Base-by-base conservation (phyloP, 2,797 vertebrate genomes). In the Erethizon dorsatum region DNA sequence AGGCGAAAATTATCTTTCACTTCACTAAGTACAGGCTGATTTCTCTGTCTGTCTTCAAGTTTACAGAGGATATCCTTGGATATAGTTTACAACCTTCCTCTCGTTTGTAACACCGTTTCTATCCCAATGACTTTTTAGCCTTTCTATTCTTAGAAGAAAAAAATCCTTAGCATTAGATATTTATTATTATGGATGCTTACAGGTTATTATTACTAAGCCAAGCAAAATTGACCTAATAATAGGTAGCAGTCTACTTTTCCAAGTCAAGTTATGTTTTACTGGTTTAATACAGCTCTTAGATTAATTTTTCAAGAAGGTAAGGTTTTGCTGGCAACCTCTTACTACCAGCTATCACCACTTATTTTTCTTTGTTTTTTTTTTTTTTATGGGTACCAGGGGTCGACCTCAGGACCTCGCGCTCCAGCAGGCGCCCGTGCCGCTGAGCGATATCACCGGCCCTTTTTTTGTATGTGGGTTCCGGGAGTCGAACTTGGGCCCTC, bases 271-370 rank as follows among this genome's bases (percentile, higher is more conserved):
- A 87, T 65, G 15, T 50, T 22, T 94, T 90, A 73, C 82, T 56
- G 10, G 31, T 37, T 89, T 95, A 92, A 47, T 2, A 1, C 59
- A 37, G 88, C 31, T 90, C 33, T 96, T 97, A 94, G 88, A 93
- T 94, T 56, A 96, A 0, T 50, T 6, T 33, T 85, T 41, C 18
- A 91, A 63, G 73, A 97, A 31, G 56, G 37, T 71, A 88, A 96
- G 90, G 63, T 95, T 98, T 97, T 93, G 93, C 15, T 95, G 83
- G 57, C 56, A 96, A 94, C 57, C 89, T 97, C 84, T 96, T 80
- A 33, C 84, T 71, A 94, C 97, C 79, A 75, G 88, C 31, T 0
- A n/a, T 79, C 41, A 92, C 73, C 73, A 1, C 85, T n/a, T 15
- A 0, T 77, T 52, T 57, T 57, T 15, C 0, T 78, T n/a, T n/a